Evolutionary conservation across 2,888 invertebrate species (phyloP).

Genomic region (Polyploca ridens): DNA sequence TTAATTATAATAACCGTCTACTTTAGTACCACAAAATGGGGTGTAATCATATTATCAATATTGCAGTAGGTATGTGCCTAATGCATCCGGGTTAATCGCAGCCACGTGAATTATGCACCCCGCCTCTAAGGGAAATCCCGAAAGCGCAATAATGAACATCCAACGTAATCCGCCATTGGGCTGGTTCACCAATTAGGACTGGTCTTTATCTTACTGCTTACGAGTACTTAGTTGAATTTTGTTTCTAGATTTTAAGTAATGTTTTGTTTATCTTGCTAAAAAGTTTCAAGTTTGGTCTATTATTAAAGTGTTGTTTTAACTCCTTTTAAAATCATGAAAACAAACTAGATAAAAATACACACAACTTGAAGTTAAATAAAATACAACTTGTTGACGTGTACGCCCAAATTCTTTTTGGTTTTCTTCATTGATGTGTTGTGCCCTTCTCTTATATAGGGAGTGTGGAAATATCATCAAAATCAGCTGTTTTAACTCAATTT

Average conservation of each 20-base stretch:
- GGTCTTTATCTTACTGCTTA: constrained; percentile 41
- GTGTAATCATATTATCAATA: background rate
- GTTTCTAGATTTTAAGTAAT: background rate
- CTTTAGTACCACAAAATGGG: background rate
- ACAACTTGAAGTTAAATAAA: too few species aligned
- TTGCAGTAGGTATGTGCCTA: constrained; percentile 21
- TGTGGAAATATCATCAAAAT: too few species aligned
- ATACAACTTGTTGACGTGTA: too few species aligned
- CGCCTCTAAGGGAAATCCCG: constrained; percentile 60
- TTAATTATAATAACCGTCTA: too few species aligned
- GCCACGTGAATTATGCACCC: constrained; percentile 59
- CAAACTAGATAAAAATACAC: too few species aligned
- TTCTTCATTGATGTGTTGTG: too few species aligned
- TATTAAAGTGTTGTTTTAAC: too few species aligned
- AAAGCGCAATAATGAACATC: constrained; percentile 72
- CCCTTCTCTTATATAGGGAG: too few species aligned
- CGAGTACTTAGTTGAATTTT: constrained; percentile 20
- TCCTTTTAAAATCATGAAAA: too few species aligned
- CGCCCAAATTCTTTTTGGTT: too few species aligned
- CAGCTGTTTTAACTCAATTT: too few species aligned
- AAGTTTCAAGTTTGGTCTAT: too few species aligned
- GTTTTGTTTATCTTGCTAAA: background rate
- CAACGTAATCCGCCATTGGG: constrained; percentile 59
- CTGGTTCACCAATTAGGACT: constrained; percentile 70
- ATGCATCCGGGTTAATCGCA: constrained; percentile 61